Evolutionary conservation across 2,888 invertebrate genomes (phyloP), one percentile per base, ranked within the genome.

Genomic region (Oscheius onirici): DNA sequence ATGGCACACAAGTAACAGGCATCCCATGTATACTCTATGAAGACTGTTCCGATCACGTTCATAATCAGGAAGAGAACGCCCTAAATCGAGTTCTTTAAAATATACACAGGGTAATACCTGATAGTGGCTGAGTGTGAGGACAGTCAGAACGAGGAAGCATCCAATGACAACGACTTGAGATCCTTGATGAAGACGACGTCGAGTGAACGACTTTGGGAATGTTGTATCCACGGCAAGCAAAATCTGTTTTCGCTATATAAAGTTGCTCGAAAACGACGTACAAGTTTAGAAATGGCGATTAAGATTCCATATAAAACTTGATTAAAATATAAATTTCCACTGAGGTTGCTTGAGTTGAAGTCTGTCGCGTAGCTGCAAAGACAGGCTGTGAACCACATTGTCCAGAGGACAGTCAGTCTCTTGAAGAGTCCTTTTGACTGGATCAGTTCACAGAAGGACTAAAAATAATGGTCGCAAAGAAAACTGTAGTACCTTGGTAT

Each of bases 21-120:
- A 71, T 86, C 86, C 86, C 87, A 86, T 3, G 84, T 86, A 74
- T 86, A 85, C 71, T 86, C 87, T 71, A 86, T 84, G 79, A 86
- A 86, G 0, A 86, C 80, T 2, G 83, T 84, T 40, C 87, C 86
- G 54, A 85, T 70, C 13, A 87, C 60, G 67, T 84, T 84, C 34
- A 84, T 74, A 13, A 86, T 73, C 3, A 87, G 75, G 73, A 86
- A 82, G 26, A 74, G 76, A 17, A 77, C 52, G 8, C 86, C 83
- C 85, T 85, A 71, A 58, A 82, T 26, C 22, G 55, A 11, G 3
- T 17, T n/a, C n/a, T n/a, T n/a, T n/a, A n/a, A n/a, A n/a, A n/a
- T n/a, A n/a, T n/a, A n/a, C n/a, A n/a, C 6, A 24, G 26, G 26
- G 13, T 10, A 15, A 22, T 10, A 83, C 83, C 55, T 69, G 63